Conservation (phyloP, 2,113 vertebrate species). For the Bombycilla garrulus region DNA sequence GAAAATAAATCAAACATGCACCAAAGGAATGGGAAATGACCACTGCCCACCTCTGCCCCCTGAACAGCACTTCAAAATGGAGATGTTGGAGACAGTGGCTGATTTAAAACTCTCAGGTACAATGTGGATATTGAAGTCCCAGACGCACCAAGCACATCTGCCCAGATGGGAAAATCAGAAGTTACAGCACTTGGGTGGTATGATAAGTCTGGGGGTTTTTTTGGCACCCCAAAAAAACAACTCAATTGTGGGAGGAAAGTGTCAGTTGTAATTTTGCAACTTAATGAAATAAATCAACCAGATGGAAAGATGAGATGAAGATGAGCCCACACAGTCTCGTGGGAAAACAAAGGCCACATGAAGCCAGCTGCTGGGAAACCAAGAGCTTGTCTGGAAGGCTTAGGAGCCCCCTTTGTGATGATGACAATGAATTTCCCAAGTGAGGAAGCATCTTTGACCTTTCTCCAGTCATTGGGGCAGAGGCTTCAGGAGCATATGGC, state of each 20-base stretch:
- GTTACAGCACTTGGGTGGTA: conserved; percentile 20
- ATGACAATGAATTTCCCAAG: not conserved
- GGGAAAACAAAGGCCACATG: not conserved
- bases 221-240: conserved; percentile 22
- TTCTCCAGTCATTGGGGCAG: not conserved
- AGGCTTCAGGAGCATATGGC: not conserved
- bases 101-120: not conserved
- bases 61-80: not conserved
- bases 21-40: not conserved
- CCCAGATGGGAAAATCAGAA: conserved; percentile 62
- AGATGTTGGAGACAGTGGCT: not conserved
- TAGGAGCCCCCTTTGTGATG: not conserved
- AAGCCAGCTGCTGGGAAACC: not conserved
- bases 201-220: conserved; percentile 50
- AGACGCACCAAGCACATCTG: conserved; percentile 30
- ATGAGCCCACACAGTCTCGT: conserved; percentile 1
- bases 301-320: conserved; percentile 19
- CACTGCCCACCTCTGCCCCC: not conserved
- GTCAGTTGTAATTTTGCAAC: conserved; percentile 58
- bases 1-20: not conserved
- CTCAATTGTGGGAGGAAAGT: conserved; percentile 63
- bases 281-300: conserved; percentile 68
- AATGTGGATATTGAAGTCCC: not conserved
- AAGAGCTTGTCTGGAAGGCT: not conserved
- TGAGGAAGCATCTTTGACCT: not conserved